Conservation (phyloP, 2,113 vertebrate species). For the Paedocypris sp. region DNA sequence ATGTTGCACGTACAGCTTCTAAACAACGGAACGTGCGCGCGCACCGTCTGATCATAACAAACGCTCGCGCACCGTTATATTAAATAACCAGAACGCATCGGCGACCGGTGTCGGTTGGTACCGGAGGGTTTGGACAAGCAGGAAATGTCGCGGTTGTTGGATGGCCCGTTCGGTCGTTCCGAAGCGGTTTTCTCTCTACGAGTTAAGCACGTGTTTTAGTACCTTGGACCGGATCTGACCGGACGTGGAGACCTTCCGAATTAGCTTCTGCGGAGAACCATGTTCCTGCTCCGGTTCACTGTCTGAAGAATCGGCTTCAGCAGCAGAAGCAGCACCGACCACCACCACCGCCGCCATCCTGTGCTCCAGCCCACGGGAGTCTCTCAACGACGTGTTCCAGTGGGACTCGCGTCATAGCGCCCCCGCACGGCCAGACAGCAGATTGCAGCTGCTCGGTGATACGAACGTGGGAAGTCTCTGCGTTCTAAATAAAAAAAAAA, state of each 20-base stretch:
- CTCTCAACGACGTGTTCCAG: not conserved
- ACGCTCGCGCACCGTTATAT: conserved; percentile 11
- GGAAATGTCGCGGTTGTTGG: conserved; percentile 17
- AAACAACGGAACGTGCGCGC: not conserved
- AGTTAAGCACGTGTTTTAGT: not conserved
- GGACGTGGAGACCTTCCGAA: conserved; percentile 90
- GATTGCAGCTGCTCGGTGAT: not conserved
- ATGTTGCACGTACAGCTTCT: not conserved
- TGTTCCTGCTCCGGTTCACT: conserved; percentile 89
- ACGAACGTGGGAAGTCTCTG: not conserved
- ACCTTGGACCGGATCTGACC: conserved; percentile 95
- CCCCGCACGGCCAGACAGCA: conserved; percentile 20
- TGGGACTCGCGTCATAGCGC: conserved; percentile 11
- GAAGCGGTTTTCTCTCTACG: not conserved
- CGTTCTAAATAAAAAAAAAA: not conserved
- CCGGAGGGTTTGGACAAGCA: not conserved
- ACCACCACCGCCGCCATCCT: conserved; percentile 63
- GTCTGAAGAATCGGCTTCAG: conserved; percentile 79
- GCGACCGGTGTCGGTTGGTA: not conserved
- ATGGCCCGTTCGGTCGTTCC: conserved; percentile 11
- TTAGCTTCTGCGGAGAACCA: conserved; percentile 84
- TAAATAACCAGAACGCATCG: not conserved
- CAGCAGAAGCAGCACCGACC: conserved; percentile 58
- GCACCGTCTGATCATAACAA: not conserved
- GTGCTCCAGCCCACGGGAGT: conserved; percentile 44